Percentiles rank a stretch among this genome's conserved stretches.
Evolutionary conservation across 2,888 invertebrate genomes (phyloP).

Genomic region (Drosophila affinis): DNA sequence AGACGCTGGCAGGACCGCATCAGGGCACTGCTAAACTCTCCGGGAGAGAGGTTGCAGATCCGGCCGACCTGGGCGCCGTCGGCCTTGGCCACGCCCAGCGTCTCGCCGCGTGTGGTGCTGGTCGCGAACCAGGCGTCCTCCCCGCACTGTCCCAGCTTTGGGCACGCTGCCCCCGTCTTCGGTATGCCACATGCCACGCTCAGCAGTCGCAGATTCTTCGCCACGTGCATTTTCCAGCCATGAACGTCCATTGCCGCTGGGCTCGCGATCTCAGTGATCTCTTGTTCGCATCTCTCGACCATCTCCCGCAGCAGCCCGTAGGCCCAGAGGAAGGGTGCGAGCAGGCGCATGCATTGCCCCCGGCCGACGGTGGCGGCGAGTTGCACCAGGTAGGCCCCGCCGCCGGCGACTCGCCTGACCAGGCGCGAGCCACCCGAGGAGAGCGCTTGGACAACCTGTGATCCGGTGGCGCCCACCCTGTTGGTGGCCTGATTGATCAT

Average conservation of each 20-base stretch:
- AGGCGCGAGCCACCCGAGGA: neutral
- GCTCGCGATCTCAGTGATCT: neutral
- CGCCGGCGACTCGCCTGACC: fast-evolving
- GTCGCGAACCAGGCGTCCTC: constrained; percentile 98
- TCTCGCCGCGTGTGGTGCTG: constrained; percentile 88
- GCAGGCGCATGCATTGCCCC: neutral
- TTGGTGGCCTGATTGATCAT: neutral
- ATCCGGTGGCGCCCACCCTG: neutral
- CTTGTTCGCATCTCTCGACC: neutral
- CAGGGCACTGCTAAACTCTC: constrained; percentile 94
- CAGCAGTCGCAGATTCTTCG: constrained; percentile 87
- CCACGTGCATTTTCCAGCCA: constrained; percentile 67
- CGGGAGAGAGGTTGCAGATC: constrained; percentile 97
- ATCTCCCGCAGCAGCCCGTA: neutral
- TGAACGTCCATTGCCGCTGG: no score
- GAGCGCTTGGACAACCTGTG: neutral
- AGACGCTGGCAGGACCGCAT: constrained; percentile 97
- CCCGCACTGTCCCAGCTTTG: constrained; percentile 93
- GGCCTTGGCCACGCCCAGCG: constrained; percentile 97
- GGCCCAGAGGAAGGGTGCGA: neutral
- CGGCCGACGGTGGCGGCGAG: neutral
- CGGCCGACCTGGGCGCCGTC: constrained; percentile 99
- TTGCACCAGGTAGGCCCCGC: neutral
- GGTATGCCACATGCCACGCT: constrained; percentile 96
- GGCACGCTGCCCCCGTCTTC: constrained; percentile 89